Percentiles rank a stretch among this genome's conserved stretches.
phyloP scores from a whole-genome alignment of 2,888 invertebrate genomes.

The Drosophila borealis region DNA sequence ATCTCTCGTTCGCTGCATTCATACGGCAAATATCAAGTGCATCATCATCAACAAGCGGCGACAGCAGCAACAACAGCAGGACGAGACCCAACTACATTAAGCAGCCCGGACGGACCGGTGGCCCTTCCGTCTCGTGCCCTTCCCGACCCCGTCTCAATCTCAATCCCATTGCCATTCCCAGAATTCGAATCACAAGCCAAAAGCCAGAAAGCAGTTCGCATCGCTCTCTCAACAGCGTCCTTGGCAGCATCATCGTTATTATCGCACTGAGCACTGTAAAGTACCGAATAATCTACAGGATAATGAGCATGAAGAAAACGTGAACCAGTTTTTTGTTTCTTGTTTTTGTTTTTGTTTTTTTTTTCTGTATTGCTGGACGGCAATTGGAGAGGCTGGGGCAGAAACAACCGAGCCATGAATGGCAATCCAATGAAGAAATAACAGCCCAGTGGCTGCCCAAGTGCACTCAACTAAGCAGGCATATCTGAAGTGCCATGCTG shows the following conservation, averaged over 20 bases:
- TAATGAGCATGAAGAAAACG: constrained; percentile 78
- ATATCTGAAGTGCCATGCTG: constrained; percentile 56
- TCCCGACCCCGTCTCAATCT: neutral
- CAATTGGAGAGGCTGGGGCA: constrained; percentile 4
- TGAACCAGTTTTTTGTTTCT: constrained; percentile 59
- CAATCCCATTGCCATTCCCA: constrained; percentile 12
- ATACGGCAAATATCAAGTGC: constrained; percentile 79
- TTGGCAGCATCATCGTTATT: constrained; percentile 74
- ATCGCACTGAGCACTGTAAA: constrained; percentile 77
- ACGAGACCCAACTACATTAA: constrained; percentile 64
- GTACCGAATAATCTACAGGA: constrained; percentile 80
- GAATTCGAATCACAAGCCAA: constrained; percentile 36
- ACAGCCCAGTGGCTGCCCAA: constrained; percentile 43
- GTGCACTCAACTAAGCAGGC: constrained; percentile 57
- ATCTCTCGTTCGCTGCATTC: constrained; percentile 58
- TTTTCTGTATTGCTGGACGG: constrained; percentile 37
- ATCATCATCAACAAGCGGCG: constrained; percentile 64
- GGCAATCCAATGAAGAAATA: constrained; percentile 48
- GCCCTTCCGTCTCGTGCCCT: neutral
- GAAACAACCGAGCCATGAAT: constrained; percentile 46
- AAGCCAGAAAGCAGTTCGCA: constrained; percentile 18
- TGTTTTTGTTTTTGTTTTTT: constrained; percentile 27
- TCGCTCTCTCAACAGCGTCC: constrained; percentile 49
- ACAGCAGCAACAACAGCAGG: constrained; percentile 52
- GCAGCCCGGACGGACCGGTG: constrained; percentile 32